Evolutionary conservation across 2,888 invertebrate genomes (phyloP).

Genomic region (Plebejus anna): DNA sequence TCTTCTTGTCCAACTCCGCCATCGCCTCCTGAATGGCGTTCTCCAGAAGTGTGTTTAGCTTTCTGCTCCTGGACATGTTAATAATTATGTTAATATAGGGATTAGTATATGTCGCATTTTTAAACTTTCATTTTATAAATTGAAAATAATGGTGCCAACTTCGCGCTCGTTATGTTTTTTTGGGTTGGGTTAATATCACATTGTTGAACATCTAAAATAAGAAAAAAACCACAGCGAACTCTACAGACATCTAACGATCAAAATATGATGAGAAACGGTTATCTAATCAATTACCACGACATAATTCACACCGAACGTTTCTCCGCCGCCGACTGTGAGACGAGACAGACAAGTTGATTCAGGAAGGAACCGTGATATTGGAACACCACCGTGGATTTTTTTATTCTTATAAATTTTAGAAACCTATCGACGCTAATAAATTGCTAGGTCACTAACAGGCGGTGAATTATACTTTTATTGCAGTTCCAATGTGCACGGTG

Average conservation of each 20-base stretch:
- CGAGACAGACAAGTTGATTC: neutral
- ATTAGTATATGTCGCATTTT: slow-evolving; percentile 26
- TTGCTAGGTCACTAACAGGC: no score
- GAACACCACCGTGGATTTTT: no score
- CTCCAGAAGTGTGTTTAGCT: slow-evolving; percentile 93
- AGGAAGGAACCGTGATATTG: neutral
- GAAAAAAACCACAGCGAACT: slow-evolving; percentile 21
- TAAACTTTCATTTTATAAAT: slow-evolving; percentile 31
- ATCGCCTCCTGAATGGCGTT: slow-evolving; percentile 96
- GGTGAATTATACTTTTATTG: neutral
- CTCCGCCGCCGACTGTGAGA: neutral
- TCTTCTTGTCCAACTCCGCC: slow-evolving; percentile 90
- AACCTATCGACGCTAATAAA: neutral
- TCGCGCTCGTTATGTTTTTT: slow-evolving; percentile 39
- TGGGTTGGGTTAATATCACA: slow-evolving; percentile 69
- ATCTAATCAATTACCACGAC: neutral
- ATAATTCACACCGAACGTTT: neutral
- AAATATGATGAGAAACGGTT: no score
- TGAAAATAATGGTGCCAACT: neutral
- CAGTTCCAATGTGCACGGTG: neutral
- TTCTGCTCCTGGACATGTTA: slow-evolving; percentile 87
- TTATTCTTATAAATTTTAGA: neutral
- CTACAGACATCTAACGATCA: neutral
- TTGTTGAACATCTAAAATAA: slow-evolving; percentile 15
- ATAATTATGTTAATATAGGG: slow-evolving; percentile 9